A percentile compares a stretch with the other conserved stretches of the same genome.
Conservation (phyloP, 2,888 invertebrate species). For the Xanthia icteritia region DNA sequence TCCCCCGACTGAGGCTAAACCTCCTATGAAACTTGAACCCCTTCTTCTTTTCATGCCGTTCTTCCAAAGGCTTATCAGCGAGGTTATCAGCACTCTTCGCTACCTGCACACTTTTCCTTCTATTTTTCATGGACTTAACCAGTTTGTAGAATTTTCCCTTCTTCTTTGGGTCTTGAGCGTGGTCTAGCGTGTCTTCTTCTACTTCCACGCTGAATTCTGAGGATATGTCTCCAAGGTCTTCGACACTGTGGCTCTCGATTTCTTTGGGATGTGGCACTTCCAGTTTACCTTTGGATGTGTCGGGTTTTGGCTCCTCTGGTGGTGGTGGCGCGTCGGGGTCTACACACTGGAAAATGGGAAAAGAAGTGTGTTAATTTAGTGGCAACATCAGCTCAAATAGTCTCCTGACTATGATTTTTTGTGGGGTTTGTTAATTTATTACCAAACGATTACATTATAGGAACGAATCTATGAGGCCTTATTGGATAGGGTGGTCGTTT, state of each 20-base stretch:
- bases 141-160: constrained; percentile 87
- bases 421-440: not conserved
- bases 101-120: constrained; percentile 88
- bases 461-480: not conserved
- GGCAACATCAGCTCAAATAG: not conserved
- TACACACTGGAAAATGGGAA: constrained; percentile 78
- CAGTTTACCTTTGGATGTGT: constrained; percentile 82
- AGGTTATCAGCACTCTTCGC: constrained; percentile 87
- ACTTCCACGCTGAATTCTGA: constrained; percentile 89
- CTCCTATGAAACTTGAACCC: constrained; percentile 87
- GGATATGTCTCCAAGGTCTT: constrained; percentile 88
- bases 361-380: not conserved
- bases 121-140: constrained; percentile 88
- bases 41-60: constrained; percentile 84
- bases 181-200: constrained; percentile 82
- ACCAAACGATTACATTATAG: not conserved
- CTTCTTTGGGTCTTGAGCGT: constrained; percentile 82
- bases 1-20: constrained; percentile 86
- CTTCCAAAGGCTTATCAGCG: constrained; percentile 80
- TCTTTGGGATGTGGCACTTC: constrained; percentile 80
- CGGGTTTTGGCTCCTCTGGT: constrained; percentile 81
- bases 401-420: not conserved
- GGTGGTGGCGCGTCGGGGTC: constrained; percentile 85
- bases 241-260: constrained; percentile 84
- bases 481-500: not conserved